Conservation (phyloP, 1,140 invertebrate genomes). For the Homarus americanus region DNA sequence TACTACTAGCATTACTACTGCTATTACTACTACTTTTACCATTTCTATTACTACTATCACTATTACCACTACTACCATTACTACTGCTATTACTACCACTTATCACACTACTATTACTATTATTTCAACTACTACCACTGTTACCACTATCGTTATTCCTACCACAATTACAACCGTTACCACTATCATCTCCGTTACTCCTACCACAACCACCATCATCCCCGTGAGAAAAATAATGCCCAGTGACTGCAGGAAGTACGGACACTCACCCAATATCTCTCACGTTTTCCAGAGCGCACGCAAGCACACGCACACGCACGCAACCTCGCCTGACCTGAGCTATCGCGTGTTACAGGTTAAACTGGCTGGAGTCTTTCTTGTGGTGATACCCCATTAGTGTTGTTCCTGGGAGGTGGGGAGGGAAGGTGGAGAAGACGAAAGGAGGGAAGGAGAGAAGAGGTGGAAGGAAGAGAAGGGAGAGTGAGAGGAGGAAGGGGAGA, state of each 20-base stretch:
- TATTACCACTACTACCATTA: neutral
- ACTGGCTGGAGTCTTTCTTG: neutral
- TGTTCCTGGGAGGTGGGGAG: neutral
- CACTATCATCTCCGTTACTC: no score
- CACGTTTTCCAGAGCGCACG: neutral
- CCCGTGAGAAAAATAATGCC: neutral
- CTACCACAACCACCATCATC: neutral
- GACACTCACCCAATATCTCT: neutral
- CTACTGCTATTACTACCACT: neutral
- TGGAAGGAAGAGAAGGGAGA: neutral
- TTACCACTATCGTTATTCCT: neutral
- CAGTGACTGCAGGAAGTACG: neutral
- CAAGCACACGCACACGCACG: conserved; percentile 8
- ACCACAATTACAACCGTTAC: neutral
- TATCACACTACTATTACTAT: neutral
- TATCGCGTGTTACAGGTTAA: neutral
- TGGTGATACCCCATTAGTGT: no score
- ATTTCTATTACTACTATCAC: neutral
- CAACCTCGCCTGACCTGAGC: neutral
- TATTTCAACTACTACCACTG: neutral
- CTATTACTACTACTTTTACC: neutral
- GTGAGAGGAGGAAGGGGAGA: conserved; percentile 7
- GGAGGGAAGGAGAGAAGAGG: neutral
- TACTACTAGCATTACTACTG: neutral
- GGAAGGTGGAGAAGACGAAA: neutral